Base-by-base conservation (phyloP, 2,888 invertebrate species). In the Lasioglossum vierecki region DNA sequence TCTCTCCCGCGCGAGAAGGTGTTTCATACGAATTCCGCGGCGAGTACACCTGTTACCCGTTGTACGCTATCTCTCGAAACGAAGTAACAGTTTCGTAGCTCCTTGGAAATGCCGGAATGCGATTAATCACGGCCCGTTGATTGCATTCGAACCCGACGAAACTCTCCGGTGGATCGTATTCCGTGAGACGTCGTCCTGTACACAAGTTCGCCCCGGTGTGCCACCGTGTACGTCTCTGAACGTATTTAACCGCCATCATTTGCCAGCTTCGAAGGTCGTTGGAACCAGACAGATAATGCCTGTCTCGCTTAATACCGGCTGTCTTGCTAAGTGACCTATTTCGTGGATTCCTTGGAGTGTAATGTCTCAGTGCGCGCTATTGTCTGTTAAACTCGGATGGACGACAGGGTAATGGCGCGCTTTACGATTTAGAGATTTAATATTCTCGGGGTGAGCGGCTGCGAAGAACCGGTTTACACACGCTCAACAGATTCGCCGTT, bases 391-490 rank as follows among this genome's bases (percentile, higher is more conserved):
- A 39, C 57, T n/a, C 49, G 87, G 79, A 71, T 63, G 72, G 78
- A 74, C 80, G 84, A 76, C 77, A 75, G 63, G 49, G 76, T 80
- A 83, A 86, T 68, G 78, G 72, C 72, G 74, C 39, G 39, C 68
- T 84, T 87, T 80, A 84, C 84, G 84, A 88, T 82, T 82, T 44
- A 41, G 57, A 77, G 77, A 84, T 84, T 80, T 84, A 83, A 84
- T 84, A 83, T 83, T 78, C 78, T 26, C 71, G 53, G 44, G 75
- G 30, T 60, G 75, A 84, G 74, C 66, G 84, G 18, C 30, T 57
- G 41, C 5, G 70, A 18, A 13, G 81, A 30, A n/a, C 18, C 26
- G 68, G 35, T 70, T 83, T 75, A 74, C 84, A 78, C 30, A 60
- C 77, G 73, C 53, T 15, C 30, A 18, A 76, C 73, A 46, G 77